Evolutionary conservation across 2,797 vertebrate genomes (phyloP), one percentile per base, ranked within the genome.

Genomic region (Danio choprae): DNA sequence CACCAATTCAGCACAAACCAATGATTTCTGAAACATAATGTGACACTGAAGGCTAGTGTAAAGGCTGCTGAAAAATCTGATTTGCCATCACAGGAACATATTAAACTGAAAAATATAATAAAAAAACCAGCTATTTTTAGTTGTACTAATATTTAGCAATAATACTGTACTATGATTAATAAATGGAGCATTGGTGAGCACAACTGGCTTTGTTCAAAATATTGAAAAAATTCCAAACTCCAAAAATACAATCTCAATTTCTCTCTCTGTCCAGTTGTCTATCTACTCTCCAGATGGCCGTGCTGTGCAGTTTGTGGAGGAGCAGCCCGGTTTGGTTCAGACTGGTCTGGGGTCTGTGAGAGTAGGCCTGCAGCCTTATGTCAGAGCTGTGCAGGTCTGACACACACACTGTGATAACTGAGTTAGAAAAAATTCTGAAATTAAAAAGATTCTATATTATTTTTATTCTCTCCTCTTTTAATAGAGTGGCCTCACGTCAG

Each of bases 261-360:
- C 29, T 16, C 1, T 1, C 36, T 44, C 18, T 44, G 38, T 51
- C 43, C 85, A 95, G 94, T 90, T 95, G 53, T 91, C 93, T 4
- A 88, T 95, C 83, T 95, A 96, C 84, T 72, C 83, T 0, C 70
- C 86, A 0, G 94, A 94, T 18, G 85, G 88, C 18, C 80, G 82
- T 59, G 83, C 79, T 5, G 92, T 84, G 0, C 90, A 53, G 8
- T 94, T 90, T 46, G 0, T 93, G 1, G 91, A 94, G 70, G 93
- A 95, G 22, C 86, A 92, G 83, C 92, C 94, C 0, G 92, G 94
- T 40, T 81, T 0, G n/a, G 84, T 95, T 81, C 91, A 95, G 84
- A 87, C 76, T 40, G 86, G 86, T 0, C 85, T 95, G 72, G 87
- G 89, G 9, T 84, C 87, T 0, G 71, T 92, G 55, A 89, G 94